Base-by-base conservation (phyloP, 2,888 invertebrate genomes). In the Choristoneura rosaceana region DNA sequence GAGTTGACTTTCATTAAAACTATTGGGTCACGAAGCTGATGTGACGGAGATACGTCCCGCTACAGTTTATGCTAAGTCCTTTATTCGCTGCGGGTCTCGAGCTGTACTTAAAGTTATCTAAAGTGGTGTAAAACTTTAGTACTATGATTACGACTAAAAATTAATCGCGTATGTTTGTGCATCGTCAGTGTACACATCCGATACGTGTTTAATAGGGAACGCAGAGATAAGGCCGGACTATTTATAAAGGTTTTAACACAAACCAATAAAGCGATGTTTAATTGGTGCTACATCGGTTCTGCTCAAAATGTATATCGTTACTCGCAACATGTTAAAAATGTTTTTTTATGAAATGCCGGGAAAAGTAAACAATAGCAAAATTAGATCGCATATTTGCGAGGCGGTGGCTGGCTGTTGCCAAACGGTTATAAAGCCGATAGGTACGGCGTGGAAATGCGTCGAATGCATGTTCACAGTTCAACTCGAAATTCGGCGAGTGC, bases 1-100 rank as follows among this genome's bases (percentile, higher is more conserved):
- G 79, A 81, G 80, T 81, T 86, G 86, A 85, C 88, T 88, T 90
- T 90, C 89, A 87, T 89, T 90, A 87, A 84, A 89, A 88, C 88
- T 91, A 90, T 90, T 88, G 86, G 90, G 90, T 86, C 90, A 89
- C 82, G 82, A 83, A 17, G 65, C 64, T 45, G 73, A 73, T 73
- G 71, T 62, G 68, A 68, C 17, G n/a, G 34, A 73, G 69, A 73
- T 73, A 69, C 50, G 64, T 55, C 52, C 38, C 10, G 41, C 62
- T 50, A 25, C 69, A 69, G 59, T 59, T 63, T 67, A 71, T 71
- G 52, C 45, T 61, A 62, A 66, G 43, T 67, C 62, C 33, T 59
- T 59, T n/a, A 63, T 68, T 68, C 47, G 58, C 43, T 55, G 62
- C 14, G 50, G 45, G 8, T 38, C 34, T 34, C 38, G 8, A 52